Base-by-base conservation (phyloP, 2,888 invertebrate species). In the Choreutis nemorana region DNA sequence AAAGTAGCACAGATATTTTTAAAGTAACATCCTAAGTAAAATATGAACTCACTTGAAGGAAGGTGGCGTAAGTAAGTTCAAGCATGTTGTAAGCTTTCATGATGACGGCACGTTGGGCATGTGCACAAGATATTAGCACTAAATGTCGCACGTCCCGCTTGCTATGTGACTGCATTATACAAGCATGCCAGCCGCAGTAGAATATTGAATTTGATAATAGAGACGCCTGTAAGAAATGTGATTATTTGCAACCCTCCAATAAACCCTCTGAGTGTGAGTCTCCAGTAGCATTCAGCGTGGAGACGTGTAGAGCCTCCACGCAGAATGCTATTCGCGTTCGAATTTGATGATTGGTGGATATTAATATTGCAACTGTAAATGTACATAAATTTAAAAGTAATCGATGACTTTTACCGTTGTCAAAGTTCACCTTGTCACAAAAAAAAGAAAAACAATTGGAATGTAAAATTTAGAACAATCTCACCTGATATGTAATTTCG, bases 21-120 rank as follows among this genome's bases (percentile, higher is more conserved):
- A 22, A 8, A 15, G 25, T 13, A 5, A 23, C 8, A 14, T 1
- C 4, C n/a, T n/a, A n/a, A n/a, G n/a, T n/a, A 20, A 13, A 24
- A 24, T 9, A 11, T 9, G 8, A 13, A 32, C 44, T 38, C 25
- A 75, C 78, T 57, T 48, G 36, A 28, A 77, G 39, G 23, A 66
- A 75, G 2, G 71, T 68, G 3, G 40, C 59, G 15, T 77, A 72
- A 6, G 71, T 67, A 1, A 78, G 61, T 12, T 70, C 51, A 2
- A 73, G 34, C 68, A 78, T 73, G 27, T 71, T 71, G 40, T 75
- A 81, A 1, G 80, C 75, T 34, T 73, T 80, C 57, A 81, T 66
- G 15, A 70, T 48, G 1, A 75, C 49, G 2, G 79, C 71, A 1
- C 51, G 57, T 35, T 77, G 70, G 0, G 78, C 58, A 32, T 66